Conservation (phyloP, 92 coral and sea anemone genomes). For the Micromussa lordhowensis region DNA sequence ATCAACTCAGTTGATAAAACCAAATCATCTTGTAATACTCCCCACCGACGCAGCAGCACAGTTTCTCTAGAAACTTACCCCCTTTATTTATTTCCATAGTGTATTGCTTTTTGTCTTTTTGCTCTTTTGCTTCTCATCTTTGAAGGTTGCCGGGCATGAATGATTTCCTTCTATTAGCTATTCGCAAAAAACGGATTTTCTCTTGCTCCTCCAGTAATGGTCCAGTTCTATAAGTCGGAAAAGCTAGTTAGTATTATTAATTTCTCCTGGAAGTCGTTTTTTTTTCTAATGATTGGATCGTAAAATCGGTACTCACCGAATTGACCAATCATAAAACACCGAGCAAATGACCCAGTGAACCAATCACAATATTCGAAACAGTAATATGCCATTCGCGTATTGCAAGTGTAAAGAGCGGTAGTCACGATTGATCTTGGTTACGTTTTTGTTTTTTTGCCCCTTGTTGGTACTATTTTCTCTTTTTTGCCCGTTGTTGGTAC, state of each 20-base stretch:
- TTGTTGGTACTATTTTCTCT: not conserved
- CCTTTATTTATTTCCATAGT: too few species aligned
- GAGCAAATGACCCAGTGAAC: not conserved
- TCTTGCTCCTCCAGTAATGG: not conserved
- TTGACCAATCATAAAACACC: not conserved
- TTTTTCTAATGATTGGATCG: too few species aligned
- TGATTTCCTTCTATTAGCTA: too few species aligned
- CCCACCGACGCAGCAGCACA: too few species aligned
- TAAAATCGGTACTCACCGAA: not conserved
- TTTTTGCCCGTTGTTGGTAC: not conserved
- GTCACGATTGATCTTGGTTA: not conserved
- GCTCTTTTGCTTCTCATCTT: too few species aligned
- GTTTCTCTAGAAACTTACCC: too few species aligned
- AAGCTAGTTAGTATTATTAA: too few species aligned
- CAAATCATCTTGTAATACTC: too few species aligned
- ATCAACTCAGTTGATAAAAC: too few species aligned
- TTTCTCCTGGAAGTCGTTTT: not conserved
- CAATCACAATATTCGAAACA: not conserved
- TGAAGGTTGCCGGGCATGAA: too few species aligned
- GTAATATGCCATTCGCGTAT: not conserved
- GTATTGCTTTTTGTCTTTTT: too few species aligned
- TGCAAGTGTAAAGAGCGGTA: not conserved
- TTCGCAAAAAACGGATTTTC: too few species aligned
- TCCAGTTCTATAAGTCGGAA: not conserved
- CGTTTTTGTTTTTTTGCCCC: not conserved